Percentiles rank a stretch among this genome's conserved stretches.
Conservation (phyloP, 2,888 invertebrate species). For the Pterobdella sp. region DNA sequence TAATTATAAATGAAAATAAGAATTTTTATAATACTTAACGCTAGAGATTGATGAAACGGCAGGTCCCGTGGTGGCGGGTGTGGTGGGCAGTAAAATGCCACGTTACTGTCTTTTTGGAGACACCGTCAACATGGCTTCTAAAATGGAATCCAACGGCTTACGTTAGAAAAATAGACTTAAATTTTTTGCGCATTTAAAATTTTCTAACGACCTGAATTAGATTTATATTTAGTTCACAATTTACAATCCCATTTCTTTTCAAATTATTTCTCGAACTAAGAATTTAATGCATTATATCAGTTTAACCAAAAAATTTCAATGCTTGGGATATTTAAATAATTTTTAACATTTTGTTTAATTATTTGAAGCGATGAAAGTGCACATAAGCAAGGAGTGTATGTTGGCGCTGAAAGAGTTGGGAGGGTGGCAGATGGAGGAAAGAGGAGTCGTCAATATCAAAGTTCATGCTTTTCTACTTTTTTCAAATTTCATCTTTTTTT, state of each 20-base stretch:
- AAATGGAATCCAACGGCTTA: conserved; percentile 32
- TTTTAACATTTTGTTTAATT: background rate
- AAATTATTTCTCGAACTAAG: background rate
- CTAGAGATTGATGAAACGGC: too few species aligned
- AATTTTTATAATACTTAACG: too few species aligned
- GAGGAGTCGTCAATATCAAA: conserved; percentile 34
- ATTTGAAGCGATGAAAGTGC: conserved; percentile 36
- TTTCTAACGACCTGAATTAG: too few species aligned
- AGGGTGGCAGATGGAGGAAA: conserved; percentile 32
- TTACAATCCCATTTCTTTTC: too few species aligned
- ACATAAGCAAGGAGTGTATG: conserved; percentile 36
- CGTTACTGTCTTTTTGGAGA: conserved; percentile 33
- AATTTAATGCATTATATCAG: background rate
- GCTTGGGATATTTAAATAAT: background rate
- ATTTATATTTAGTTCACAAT: too few species aligned
- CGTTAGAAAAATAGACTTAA: conserved; percentile 20
- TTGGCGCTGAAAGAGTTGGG: conserved; percentile 34
- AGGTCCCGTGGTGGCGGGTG: conserved; percentile 34
- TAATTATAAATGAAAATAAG: too few species aligned
- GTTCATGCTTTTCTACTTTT: background rate
- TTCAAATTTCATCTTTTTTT: background rate
- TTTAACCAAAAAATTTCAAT: background rate
- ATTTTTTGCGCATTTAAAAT: background rate
- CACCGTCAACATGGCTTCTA: conserved; percentile 32
- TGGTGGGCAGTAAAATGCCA: conserved; percentile 34